Evolutionary conservation across 2,113 vertebrate genomes (phyloP).

Genomic region (Onychorhynchus coronatus): DNA sequence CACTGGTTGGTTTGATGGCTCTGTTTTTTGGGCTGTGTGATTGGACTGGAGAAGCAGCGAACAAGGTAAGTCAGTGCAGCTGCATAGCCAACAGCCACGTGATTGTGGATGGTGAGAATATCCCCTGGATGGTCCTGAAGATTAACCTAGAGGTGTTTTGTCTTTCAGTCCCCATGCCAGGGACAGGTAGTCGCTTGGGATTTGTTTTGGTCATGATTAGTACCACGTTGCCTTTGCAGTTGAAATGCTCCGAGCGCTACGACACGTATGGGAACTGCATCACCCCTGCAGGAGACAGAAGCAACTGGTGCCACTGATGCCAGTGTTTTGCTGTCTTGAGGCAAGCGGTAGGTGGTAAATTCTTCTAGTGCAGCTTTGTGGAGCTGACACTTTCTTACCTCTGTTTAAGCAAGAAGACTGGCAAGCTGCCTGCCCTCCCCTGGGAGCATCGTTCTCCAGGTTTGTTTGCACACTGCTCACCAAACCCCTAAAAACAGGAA

Average conservation of each 20-base stretch:
- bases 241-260: neutral
- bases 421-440: neutral
- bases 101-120: neutral
- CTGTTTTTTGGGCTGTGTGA: neutral
- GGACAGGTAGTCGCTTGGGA: neutral
- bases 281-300: neutral
- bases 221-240: neutral
- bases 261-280: neutral
- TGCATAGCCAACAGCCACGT: neutral
- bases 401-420: neutral
- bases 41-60: neutral
- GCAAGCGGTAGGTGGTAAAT: neutral
- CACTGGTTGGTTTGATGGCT: neutral
- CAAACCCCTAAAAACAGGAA: slow-evolving; percentile 29
- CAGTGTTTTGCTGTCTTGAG: neutral
- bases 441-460: neutral
- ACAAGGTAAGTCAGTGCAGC: neutral
- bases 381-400: neutral
- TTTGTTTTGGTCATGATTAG: neutral
- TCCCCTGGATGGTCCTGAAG: neutral
- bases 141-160: neutral
- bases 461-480: slow-evolving; percentile 16
- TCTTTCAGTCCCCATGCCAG: neutral
- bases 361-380: neutral
- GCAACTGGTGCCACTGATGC: neutral